Conservation (phyloP, 2,113 vertebrate species). For the Okapia johnstoni region DNA sequence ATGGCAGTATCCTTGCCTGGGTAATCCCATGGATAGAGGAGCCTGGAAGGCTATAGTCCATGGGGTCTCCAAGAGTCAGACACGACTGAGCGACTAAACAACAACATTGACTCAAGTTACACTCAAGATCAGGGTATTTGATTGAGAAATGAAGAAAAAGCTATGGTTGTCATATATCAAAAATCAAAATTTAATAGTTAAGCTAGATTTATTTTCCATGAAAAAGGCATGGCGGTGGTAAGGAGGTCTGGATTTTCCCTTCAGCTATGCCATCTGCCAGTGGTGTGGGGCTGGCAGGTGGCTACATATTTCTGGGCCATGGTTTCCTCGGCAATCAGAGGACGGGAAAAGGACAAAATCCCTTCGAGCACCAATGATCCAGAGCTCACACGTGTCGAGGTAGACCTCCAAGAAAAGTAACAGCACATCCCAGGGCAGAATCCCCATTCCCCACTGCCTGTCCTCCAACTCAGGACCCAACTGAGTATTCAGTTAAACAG, state of each 20-base stretch:
- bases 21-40: background rate
- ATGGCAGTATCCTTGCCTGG: background rate
- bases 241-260: background rate
- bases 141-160: background rate
- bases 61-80: background rate
- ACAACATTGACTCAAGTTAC: background rate
- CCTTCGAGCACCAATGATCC: background rate
- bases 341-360: background rate
- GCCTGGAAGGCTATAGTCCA: background rate
- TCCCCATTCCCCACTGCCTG: background rate
- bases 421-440: background rate
- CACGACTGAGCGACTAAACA: background rate
- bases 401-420: background rate
- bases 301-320: background rate
- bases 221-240: background rate
- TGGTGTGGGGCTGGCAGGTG: background rate
- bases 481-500: background rate
- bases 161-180: background rate
- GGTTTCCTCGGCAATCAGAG: background rate
- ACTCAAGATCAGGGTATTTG: background rate
- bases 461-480: background rate
- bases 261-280: background rate
- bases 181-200: background rate
- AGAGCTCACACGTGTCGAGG: background rate
- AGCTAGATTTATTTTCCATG: slow-evolving; percentile 21